Base-by-base conservation (phyloP, 1,140 invertebrate species). In the Pogonomyrmex californicus region DNA sequence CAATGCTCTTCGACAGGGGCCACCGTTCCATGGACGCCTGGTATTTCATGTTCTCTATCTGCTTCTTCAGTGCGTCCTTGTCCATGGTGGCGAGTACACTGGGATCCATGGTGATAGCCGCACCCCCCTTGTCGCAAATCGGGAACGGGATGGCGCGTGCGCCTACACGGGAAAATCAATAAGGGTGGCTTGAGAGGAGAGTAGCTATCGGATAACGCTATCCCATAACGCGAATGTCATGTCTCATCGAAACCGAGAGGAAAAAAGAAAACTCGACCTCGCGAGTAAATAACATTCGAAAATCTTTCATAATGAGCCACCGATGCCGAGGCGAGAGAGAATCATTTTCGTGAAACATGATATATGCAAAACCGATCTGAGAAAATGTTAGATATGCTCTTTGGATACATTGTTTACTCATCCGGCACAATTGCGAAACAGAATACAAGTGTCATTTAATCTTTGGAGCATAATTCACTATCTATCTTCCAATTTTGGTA, bases 31-130 rank as follows among this genome's bases (percentile, higher is more conserved):
- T 99, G 92, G 98, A 97, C 85, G 98, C 98, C 95, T 99, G 98
- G 96, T 98, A 98, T 96, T 98, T 98, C 98, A 99, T 98, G 96
- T 99, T 99, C 95, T 99, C 98, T 94, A 99, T 99, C 96, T 99
- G 98, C 96, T 99, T 99, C 96, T 98, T 98, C 96, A 99, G 96
- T 96, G 98, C 98, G 97, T 99, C 98, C 96, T 98, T 98, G 96
- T 99, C 98, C 98, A 99, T 99, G 97, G 96, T 97, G 97, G 97
- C 97, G 94, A 98, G 96, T 95, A 98, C 97, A 98, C 98, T 98
- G 97, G 98, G 97, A 96, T 98, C 97, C 97, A 98, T 97, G 96
- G 96, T 95, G 95, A 95, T 94, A 95, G 93, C 93, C 93, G 94
- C 95, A 94, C 94, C 94, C 94, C 94, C 94, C 93, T 91, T 93